A percentile compares a stretch with the other conserved stretches of the same genome.
Conservation (phyloP, 2,797 vertebrate species). For the Phrynocephalus vlangalii region DNA sequence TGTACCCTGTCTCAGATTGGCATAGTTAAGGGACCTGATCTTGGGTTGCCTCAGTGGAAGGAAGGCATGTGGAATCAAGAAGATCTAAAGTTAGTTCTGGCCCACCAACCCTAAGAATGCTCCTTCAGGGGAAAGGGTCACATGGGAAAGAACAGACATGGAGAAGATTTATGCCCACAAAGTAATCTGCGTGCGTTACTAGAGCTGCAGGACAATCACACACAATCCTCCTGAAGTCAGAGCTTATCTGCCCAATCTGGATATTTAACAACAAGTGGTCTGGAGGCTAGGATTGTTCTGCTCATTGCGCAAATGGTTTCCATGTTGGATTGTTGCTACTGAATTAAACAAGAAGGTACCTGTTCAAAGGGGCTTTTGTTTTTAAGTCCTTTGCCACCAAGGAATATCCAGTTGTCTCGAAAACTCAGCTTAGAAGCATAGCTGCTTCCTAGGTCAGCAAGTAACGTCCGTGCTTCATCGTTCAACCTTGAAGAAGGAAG, state of each 20-base stretch:
- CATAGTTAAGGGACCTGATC: background rate
- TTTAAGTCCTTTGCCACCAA: conserved; percentile 78
- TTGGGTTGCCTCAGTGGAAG: background rate
- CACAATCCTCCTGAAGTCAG: too few species aligned
- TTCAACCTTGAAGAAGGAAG: conserved; percentile 82
- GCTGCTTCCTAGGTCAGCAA: conserved; percentile 83
- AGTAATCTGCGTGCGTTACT: background rate
- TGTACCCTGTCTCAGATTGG: background rate
- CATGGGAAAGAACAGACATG: background rate
- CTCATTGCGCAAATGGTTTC: background rate
- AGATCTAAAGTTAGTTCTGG: background rate
- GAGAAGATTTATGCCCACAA: background rate
- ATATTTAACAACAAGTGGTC: background rate
- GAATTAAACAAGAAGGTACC: conserved; percentile 71
- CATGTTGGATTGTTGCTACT: background rate
- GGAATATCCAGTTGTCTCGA: conserved; percentile 91
- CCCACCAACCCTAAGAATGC: background rate
- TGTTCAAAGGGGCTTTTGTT: conserved; percentile 86
- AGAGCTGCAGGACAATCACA: background rate
- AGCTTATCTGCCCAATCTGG: background rate
- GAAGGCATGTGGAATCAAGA: background rate
- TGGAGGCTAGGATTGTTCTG: background rate
- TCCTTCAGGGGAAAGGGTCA: too few species aligned
- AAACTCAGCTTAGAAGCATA: conserved; percentile 75
- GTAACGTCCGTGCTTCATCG: conserved; percentile 74